Conservation (phyloP, 2,797 vertebrate species). For the Sebastes hubbsi region DNA sequence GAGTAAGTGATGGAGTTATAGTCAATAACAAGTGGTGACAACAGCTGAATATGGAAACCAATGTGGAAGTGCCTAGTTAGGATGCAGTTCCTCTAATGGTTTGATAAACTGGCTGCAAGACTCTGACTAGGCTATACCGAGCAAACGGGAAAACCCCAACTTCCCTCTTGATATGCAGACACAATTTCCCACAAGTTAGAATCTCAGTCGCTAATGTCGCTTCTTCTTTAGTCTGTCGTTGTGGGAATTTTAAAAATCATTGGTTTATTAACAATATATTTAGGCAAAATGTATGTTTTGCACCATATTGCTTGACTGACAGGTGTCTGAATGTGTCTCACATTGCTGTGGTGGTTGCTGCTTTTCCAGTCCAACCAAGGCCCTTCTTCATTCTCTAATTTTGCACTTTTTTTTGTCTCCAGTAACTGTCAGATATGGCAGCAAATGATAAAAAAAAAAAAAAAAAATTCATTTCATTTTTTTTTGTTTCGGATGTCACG, state of each 20-base stretch:
- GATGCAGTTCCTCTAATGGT: conserved; percentile 33
- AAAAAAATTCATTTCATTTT: no score
- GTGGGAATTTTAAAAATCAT: no score
- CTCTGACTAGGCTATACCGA: background rate
- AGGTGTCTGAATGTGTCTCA: background rate
- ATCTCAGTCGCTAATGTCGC: background rate
- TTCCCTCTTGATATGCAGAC: conserved; percentile 11
- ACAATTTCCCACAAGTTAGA: background rate
- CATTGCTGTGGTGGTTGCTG: background rate
- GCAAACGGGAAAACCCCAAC: conserved; percentile 29
- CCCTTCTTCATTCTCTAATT: background rate
- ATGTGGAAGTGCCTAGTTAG: conserved; percentile 23
- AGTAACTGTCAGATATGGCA: background rate
- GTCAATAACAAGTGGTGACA: background rate
- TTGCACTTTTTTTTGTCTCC: background rate
- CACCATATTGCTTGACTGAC: background rate
- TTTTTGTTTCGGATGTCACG: no score
- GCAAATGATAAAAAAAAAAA: background rate
- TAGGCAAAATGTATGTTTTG: no score
- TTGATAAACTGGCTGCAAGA: background rate
- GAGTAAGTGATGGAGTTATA: background rate
- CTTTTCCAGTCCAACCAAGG: background rate
- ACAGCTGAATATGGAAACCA: background rate
- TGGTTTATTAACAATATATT: no score
- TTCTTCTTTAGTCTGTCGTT: background rate